Percentiles rank a stretch among this genome's conserved stretches.
phyloP scores from a whole-genome alignment of 2,888 invertebrate species.

The Sthenelais limicola region DNA sequence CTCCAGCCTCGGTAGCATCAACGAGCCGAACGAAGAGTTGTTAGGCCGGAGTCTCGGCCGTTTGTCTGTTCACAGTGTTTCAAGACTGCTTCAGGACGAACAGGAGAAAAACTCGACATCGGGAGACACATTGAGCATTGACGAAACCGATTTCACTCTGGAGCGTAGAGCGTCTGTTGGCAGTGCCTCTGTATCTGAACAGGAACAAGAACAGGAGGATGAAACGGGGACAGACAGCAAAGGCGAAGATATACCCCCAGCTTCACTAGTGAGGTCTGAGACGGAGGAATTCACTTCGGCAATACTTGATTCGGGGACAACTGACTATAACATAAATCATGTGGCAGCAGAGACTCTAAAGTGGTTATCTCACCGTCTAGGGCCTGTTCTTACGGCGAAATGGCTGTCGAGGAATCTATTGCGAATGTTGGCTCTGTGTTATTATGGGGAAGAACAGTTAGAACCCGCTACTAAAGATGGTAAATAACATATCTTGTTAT shows the following conservation, averaged over 20 bases:
- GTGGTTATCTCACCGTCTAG: constrained; percentile 93
- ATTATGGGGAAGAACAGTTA: constrained; percentile 77
- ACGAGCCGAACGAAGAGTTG: constrained; percentile 34
- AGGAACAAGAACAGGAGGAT: constrained; percentile 3
- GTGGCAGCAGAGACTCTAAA: constrained; percentile 74
- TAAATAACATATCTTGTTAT: no score
- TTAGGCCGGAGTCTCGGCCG: constrained; percentile 46
- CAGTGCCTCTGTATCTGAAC: no score
- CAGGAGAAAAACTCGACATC: constrained; percentile 11
- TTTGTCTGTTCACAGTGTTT: constrained; percentile 49
- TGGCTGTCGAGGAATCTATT: constrained; percentile 92
- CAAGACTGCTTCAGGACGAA: constrained; percentile 38
- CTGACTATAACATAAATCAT: constrained; percentile 65
- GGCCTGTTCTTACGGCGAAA: constrained; percentile 93
- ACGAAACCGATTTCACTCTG: background rate
- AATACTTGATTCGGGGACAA: constrained; percentile 55
- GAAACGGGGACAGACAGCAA: constrained; percentile 24
- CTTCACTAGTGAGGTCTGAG: constrained; percentile 65
- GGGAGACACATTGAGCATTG: background rate
- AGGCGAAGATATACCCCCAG: constrained; percentile 1
- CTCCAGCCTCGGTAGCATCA: background rate
- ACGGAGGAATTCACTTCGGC: constrained; percentile 65
- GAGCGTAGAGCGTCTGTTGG: background rate
- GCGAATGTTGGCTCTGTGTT: constrained; percentile 94
- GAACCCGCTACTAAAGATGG: constrained; percentile 34